Conservation (phyloP, 2,797 vertebrate genomes). For the Dicrostonyx torquatus region DNA sequence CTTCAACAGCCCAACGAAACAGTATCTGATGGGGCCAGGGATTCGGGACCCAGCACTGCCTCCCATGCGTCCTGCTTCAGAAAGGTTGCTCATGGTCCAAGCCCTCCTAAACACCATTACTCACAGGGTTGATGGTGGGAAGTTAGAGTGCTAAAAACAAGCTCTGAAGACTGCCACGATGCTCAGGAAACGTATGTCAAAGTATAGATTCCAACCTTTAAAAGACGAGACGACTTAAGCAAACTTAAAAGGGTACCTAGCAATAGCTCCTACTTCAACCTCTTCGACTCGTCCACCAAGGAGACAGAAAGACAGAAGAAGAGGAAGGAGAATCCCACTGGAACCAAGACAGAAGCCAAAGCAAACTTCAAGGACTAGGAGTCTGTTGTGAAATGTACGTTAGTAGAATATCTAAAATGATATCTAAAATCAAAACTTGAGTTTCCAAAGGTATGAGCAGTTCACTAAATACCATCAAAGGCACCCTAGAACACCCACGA, state of each 20-base stretch:
- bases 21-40: not conserved
- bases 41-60: not conserved
- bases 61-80: not conserved
- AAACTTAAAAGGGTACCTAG: not conserved
- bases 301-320: not conserved
- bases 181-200: not conserved
- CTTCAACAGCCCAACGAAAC: not conserved
- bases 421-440: not conserved
- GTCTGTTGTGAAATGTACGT: not conserved
- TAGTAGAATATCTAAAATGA: not conserved
- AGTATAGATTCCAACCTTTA: not conserved
- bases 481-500: not conserved
- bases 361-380: not conserved
- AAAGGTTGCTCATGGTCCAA: not conserved
- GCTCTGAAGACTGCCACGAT: not conserved
- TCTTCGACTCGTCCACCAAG: not conserved
- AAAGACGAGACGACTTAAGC: not conserved
- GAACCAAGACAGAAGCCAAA: slow-evolving; percentile 23
- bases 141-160: not conserved
- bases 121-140: not conserved
- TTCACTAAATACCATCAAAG: not conserved
- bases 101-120: not conserved
- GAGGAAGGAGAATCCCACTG: not conserved
- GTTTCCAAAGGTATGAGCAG: not conserved
- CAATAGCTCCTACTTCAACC: not conserved